These are phyloP conservation scores for Smutsia temminckii DNA, from an alignment of 2,797 vertebrate genomes.

Conservation along the genomic window DNA sequence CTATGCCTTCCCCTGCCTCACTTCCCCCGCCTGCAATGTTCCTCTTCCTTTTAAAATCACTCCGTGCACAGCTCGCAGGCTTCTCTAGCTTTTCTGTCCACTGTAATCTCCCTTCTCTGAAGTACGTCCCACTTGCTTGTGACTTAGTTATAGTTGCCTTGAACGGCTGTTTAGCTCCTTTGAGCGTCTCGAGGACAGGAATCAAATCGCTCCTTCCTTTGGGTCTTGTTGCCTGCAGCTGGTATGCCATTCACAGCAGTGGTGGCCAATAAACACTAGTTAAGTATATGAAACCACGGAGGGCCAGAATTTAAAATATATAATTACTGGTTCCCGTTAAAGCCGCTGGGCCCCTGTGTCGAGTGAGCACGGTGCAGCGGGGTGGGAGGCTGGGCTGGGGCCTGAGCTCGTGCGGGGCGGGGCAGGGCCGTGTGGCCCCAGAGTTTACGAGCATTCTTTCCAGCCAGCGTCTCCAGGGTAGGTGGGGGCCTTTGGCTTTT, in stretches of 20 bases:
- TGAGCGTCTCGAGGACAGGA: not conserved
- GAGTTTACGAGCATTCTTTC: not conserved
- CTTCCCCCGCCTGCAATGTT: not conserved
- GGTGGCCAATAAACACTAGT: not conserved
- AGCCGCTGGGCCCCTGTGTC: no score
- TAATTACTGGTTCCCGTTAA: not conserved
- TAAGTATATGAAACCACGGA: not conserved
- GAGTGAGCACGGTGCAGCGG: no score
- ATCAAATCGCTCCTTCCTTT: not conserved
- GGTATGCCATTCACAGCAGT: not conserved
- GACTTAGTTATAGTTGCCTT: not conserved
- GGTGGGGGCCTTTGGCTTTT: not conserved
- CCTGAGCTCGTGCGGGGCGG: not conserved
- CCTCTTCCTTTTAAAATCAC: not conserved
- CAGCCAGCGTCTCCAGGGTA: not conserved
- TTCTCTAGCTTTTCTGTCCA: not conserved
- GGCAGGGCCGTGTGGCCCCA: accelerated
- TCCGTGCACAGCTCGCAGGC: not conserved
- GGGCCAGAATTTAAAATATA: not conserved
- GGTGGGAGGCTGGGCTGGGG: no score
- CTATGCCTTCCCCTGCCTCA: not conserved
- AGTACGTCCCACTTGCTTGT: not conserved
- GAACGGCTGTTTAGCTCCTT: not conserved
- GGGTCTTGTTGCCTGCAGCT: not conserved
- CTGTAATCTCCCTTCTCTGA: not conserved